Evolutionary conservation across 2,797 vertebrate species (phyloP), one percentile per base, ranked within the genome.

Genomic region (Gephyroberyx darwinii): DNA sequence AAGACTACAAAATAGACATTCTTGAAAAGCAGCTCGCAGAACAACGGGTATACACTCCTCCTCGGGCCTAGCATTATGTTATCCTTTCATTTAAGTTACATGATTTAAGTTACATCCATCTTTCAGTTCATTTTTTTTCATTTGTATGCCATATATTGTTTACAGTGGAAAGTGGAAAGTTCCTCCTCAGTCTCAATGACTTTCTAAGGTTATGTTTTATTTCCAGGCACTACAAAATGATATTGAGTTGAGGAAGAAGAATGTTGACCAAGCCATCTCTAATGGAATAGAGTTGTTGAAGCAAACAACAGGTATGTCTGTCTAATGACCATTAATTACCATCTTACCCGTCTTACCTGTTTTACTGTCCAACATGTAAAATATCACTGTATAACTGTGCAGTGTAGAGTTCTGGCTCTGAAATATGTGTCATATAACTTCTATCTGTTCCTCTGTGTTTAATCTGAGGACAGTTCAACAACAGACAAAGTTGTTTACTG

Each of bases 251-350:
- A 94, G 94, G 83, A 98, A 95, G 86, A 94, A 95, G 85, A 95
- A 95, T 69, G 95, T 99, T 68, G 96, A 98, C 83, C 96, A 96
- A 81, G 97, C 97, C 17, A 78, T 98, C 83, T 93, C 92, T 69
- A 99, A 99, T 81, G 98, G 98, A 68, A 89, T 98, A 91, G 96
- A 98, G 71, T 95, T 99, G 43, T 94, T 99, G 64, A 99, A 99
- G 82, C 96, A 98, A 86, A 97, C 98, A 73, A 99, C 97, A 94
- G 98, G 98, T 96, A 90, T 83, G 95, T 85, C 8, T 6, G 9
- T 45, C 8, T 39, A 10, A 7, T 37, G 35, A 37, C 6, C 9
- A 37, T 4, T 26, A 26, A 26, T 26, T 26, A 26, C 26, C 26
- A 26, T 26, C 26, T 26, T 26, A 26, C 26, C 26, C 4, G 26